Evolutionary conservation across 2,888 invertebrate genomes (phyloP).

Genomic region (Lepidonotus clava): DNA sequence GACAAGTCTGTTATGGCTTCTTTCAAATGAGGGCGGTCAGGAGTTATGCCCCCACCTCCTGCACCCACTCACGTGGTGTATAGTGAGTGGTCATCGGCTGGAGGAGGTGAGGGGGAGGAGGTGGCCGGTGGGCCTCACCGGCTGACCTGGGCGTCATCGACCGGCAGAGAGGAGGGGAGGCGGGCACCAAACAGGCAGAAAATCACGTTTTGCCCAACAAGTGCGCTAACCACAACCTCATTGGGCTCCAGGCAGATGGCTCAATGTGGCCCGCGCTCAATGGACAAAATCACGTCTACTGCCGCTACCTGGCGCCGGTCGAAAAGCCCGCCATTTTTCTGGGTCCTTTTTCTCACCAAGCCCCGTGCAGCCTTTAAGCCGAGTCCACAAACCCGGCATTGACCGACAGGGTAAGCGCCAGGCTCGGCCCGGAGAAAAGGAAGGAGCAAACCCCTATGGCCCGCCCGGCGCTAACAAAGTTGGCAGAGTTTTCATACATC

Average conservation of each 20-base stretch:
- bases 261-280: constrained; percentile 4
- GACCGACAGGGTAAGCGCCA: constrained; percentile 4
- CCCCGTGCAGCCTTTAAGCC: not conserved
- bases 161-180: not conserved
- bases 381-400: not conserved
- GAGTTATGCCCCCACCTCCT: too few species aligned
- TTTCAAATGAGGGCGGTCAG: too few species aligned
- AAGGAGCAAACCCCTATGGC: too few species aligned
- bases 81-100: too few species aligned
- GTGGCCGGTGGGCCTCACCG: not conserved
- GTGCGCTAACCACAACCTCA: constrained; percentile 28
- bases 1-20: too few species aligned
- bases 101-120: not conserved
- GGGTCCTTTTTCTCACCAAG: not conserved
- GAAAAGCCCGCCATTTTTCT: not conserved
- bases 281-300: not conserved
- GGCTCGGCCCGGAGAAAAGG: not conserved
- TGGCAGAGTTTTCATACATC: constrained; percentile 18
- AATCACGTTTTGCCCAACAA: constrained; percentile 15
- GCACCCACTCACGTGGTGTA: too few species aligned
- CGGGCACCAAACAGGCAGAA: constrained; percentile 13
- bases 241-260: too few species aligned
- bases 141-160: too few species aligned
- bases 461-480: constrained; percentile 8
- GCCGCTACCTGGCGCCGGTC: too few species aligned